A percentile compares a stretch with the other conserved stretches of the same genome.
These are phyloP conservation scores for Stomatorhinus ivindoensis DNA, from an alignment of 2,113 vertebrate species.

Conservation along the genomic window DNA sequence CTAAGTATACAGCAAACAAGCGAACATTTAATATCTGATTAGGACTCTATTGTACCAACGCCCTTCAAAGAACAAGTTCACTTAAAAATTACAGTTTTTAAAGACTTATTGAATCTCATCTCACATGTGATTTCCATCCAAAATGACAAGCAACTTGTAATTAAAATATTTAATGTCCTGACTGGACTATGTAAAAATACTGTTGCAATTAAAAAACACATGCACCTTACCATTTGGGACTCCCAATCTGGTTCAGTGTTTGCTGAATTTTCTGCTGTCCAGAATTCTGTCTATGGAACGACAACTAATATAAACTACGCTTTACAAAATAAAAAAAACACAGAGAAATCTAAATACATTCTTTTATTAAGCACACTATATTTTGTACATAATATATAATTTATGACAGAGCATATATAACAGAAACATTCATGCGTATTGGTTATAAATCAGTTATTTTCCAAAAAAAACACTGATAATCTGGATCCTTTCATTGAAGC, in stretches of 20 bases:
- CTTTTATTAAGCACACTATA: background rate
- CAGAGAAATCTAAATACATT: background rate
- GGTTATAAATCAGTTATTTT: background rate
- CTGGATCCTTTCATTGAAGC: background rate
- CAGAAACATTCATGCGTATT: background rate
- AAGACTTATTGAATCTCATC: background rate
- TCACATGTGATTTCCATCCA: background rate
- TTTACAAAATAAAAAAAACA: background rate
- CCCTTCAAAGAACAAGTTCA: background rate
- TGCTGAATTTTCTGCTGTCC: constrained; percentile 44
- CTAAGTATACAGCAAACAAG: background rate
- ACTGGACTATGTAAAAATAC: constrained; percentile 17
- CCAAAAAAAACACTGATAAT: background rate
- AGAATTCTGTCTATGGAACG: constrained; percentile 60
- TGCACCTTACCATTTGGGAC: constrained; percentile 56
- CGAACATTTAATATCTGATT: background rate
- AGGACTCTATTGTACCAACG: background rate
- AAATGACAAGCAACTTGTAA: background rate
- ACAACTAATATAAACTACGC: background rate
- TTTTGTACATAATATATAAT: background rate
- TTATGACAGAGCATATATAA: background rate
- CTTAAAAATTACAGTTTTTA: background rate
- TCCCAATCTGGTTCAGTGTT: constrained; percentile 68
- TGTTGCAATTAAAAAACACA: background rate
- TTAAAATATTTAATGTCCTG: background rate